These are phyloP conservation scores for Pemphigus obesinymphae DNA, from an alignment of 1,140 invertebrate genomes.

Conservation along the genomic window DNA sequence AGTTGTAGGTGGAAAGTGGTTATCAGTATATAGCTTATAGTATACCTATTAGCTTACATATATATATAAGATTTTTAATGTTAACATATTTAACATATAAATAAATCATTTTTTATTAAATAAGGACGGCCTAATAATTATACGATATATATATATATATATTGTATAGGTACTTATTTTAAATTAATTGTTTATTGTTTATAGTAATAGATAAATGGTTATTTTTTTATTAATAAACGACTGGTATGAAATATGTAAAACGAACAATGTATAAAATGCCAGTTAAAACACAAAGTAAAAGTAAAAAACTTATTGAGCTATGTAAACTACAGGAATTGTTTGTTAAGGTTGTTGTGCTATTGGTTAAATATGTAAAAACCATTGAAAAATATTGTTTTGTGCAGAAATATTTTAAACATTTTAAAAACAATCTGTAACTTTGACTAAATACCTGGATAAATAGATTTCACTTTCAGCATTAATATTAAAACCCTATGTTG, in stretches of 20 bases:
- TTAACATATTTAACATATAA: background rate
- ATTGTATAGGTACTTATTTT: background rate
- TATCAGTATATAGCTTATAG: background rate
- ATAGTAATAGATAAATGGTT: background rate
- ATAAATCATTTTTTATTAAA: background rate
- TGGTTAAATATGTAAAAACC: background rate
- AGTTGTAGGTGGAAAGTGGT: background rate
- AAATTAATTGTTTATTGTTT: background rate
- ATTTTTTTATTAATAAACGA: background rate
- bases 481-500: no score
- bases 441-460: no score
- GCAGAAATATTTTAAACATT: background rate
- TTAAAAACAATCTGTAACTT: no score
- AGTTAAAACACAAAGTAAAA: background rate
- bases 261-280: background rate
- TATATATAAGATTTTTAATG: background rate
- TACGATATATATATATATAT: background rate
- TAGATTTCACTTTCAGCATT: no score
- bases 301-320: background rate
- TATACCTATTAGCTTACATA: background rate
- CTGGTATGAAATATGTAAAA: background rate
- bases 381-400: background rate
- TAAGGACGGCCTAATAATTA: background rate
- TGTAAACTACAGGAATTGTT: background rate
- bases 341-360: background rate